Base-by-base conservation (phyloP, 2,797 vertebrate species). In the Tolypeutes matacus region DNA sequence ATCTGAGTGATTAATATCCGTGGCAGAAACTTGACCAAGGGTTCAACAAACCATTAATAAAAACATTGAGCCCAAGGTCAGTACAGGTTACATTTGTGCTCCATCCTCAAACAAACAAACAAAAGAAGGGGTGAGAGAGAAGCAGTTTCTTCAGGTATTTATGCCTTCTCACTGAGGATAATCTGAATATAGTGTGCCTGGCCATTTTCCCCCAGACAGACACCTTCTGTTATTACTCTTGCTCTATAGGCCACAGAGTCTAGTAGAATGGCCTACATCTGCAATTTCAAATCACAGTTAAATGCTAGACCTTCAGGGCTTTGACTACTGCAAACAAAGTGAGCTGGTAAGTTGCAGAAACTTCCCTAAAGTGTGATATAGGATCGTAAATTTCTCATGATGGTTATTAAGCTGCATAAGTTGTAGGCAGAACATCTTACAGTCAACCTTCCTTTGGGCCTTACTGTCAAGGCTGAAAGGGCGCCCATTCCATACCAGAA, bases 1-100 rank as follows among this genome's bases (percentile, higher is more conserved):
- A 97, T 86, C 96, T 95, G 92, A 97, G 98, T 98, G 98, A 98
- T 98, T 98, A 98, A 98, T 98, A 97, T 97, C 87, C 97, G 97
- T 86, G 96, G 98, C 97, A 97, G 93, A 95, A 65, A 96, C 96
- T 95, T 97, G 97, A 98, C 94, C 92, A 95, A 95, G 25, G 93
- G 97, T 97, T 98, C 98, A 98, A 96, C 97, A 97, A 98, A 98
- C 96, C 97, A 97, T 98, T 98, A 98, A 98, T 98, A 97, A 98
- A 98, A 97, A 97, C 97, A 93, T 89, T 96, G 97, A 97, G 97
- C 82, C 92, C 0, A 78, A 95, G 98, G 98, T 98, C 97, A 98
- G 87, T 95, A 89, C 83, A 93, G 98, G 98, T 98, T 98, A 98
- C n/a, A 42, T 65, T 97, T 86, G 95, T 81, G 93, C 93, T 96